A percentile compares a stretch with the other conserved stretches of the same genome.
Evolutionary conservation across 2,797 vertebrate species (phyloP).

Genomic region (Pangasius larnaudii): DNA sequence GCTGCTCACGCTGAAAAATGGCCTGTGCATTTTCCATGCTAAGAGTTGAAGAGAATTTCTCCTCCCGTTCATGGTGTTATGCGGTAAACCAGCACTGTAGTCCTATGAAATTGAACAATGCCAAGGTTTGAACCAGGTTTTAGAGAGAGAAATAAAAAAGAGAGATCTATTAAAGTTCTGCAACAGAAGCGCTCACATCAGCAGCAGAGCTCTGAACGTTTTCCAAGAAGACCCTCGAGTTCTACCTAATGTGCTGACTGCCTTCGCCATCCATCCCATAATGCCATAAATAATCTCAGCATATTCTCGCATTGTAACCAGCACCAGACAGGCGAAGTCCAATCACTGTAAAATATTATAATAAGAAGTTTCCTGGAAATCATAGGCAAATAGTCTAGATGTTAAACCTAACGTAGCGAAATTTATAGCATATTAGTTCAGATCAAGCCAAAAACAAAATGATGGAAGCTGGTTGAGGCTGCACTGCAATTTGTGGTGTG

Average conservation of each 20-base stretch:
- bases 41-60: background rate
- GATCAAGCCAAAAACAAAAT: background rate
- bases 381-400: background rate
- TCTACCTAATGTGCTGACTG: slow-evolving; percentile 34
- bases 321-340: background rate
- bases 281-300: slow-evolving; percentile 59
- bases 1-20: slow-evolving; percentile 45
- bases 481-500: background rate
- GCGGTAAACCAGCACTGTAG: background rate
- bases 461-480: background rate
- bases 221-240: slow-evolving; percentile 45
- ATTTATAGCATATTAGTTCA: background rate
- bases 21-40: slow-evolving; percentile 15
- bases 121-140: background rate
- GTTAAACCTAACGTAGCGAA: background rate
- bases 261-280: slow-evolving; percentile 34
- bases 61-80: background rate
- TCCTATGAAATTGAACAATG: background rate
- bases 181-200: slow-evolving; percentile 43
- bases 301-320: slow-evolving; percentile 53
- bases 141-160: background rate
- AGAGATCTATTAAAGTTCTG: slow-evolving; percentile 42
- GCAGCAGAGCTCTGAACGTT: slow-evolving; percentile 28
- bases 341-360: background rate
- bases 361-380: background rate